These are phyloP conservation scores for Neofelis nebulosa DNA, from an alignment of 2,113 vertebrate genomes.

Conservation along the genomic window DNA sequence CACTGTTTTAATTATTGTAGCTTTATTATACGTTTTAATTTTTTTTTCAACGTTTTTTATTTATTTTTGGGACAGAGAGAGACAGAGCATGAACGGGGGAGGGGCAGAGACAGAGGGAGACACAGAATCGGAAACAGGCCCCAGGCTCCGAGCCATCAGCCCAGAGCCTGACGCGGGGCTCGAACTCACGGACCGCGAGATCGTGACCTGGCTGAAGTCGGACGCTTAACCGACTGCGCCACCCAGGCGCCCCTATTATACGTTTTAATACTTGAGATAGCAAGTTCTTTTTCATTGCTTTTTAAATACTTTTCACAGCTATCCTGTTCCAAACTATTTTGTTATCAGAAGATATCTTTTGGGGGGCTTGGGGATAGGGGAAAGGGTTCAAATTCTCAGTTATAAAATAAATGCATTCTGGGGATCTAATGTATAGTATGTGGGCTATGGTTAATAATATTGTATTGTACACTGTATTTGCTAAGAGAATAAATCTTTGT, in stretches of 20 bases:
- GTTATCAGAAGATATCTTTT: neutral
- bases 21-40: neutral
- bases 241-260: no score
- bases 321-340: neutral
- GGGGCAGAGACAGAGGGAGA: no score
- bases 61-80: no score
- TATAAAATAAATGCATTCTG: neutral
- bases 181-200: no score
- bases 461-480: neutral
- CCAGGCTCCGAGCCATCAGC: no score
- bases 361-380: no score
- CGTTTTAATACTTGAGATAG: neutral
- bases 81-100: no score
- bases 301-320: neutral
- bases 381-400: neutral
- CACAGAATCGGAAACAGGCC: no score
- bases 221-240: no score
- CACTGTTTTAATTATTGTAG: neutral
- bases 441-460: neutral
- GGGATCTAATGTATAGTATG: neutral
- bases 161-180: no score
- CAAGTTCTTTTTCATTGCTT: neutral
- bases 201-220: no score
- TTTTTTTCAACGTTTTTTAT: no score
- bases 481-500: neutral